These are phyloP conservation scores for Cyrtodaria siliqua DNA, from an alignment of 2,888 invertebrate genomes.

Conservation along the genomic window DNA sequence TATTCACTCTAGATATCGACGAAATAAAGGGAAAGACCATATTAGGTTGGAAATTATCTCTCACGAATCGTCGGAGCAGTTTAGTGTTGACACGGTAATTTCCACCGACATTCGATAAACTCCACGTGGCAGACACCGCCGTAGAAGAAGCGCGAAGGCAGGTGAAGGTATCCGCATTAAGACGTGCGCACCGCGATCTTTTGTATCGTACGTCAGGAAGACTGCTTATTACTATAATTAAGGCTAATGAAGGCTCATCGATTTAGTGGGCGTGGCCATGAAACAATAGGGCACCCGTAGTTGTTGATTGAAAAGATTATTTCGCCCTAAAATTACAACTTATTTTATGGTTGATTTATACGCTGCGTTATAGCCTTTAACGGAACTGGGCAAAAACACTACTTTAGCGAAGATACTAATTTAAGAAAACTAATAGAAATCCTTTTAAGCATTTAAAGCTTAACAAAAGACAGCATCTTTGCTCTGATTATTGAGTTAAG, in stretches of 20 bases:
- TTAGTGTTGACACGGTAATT: constrained; percentile 51
- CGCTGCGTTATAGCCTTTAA: constrained; percentile 10
- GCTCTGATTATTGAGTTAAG: too few species aligned
- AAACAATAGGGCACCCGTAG: constrained; percentile 61
- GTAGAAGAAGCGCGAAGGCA: constrained; percentile 52
- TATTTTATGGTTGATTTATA: constrained; percentile 47
- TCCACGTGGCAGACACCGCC: constrained; percentile 42
- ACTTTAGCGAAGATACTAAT: constrained; percentile 21
- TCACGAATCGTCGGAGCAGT: constrained; percentile 16
- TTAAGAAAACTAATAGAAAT: constrained; percentile 44
- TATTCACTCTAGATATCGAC: constrained; percentile 23
- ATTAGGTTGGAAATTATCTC: constrained; percentile 19
- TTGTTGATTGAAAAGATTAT: constrained; percentile 64
- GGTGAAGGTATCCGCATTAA: constrained; percentile 61
- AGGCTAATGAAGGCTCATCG: constrained; percentile 62
- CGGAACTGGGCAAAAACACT: not conserved
- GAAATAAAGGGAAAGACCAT: constrained; percentile 25
- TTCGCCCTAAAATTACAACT: constrained; percentile 54
- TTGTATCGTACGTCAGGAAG: constrained; percentile 51
- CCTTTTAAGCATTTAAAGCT: constrained; percentile 40
- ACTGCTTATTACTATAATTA: constrained; percentile 63
- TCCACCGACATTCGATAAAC: constrained; percentile 29
- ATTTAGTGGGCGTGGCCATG: constrained; percentile 47
- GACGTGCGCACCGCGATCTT: constrained; percentile 61
- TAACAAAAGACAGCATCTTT: constrained; percentile 34